Evolutionary conservation across 2,113 vertebrate genomes (phyloP), one percentile per base, ranked within the genome.

Genomic region (Otus sunia): DNA sequence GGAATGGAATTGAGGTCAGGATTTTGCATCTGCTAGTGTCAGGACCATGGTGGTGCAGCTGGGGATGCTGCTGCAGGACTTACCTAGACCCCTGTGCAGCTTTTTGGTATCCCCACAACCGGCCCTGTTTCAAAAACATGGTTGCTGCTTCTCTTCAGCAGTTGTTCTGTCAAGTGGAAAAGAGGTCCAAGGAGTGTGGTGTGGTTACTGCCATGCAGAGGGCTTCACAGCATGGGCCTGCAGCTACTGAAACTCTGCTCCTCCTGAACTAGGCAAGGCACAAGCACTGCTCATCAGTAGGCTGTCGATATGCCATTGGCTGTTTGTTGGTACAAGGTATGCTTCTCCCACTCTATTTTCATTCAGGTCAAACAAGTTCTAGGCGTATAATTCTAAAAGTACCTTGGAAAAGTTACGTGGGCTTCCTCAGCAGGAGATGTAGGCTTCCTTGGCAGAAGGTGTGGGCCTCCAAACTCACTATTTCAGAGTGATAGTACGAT

Each of bases 261-360:
- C 11, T 52, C 8, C n/a, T 47, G 23, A 69, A 45, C 20, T 10
- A 62, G 59, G 17, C 8, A 29, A 62, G 20, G 26, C 22, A 67
- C 0, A 4, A 69, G 21, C 3, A 13, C 5, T 27, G 12, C 32
- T 36, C 15, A 3, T 45, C 60, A 59, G n/a, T 9, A 26, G 29
- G 6, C 25, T 22, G 20, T 47, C 21, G 20, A 41, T 58, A 14
- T 14, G 5, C 8, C 26, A 34, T 8, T 49, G 37, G 30, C 52
- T 64, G 7, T 14, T 67, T 32, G 20, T 29, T 59, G 20, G 12
- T 37, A 37, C 20, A 67, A 88, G 12, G 26, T 41, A 22, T 21
- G 23, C 15, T 73, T 86, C 45, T 11, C 11, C 1, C 13, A 10
- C 4, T 72, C 19, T 55, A 16, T 15, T 39, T 53, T 55, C 32